phyloP scores from a whole-genome alignment of 2,113 vertebrate species.

The Spea multiplicata region DNA sequence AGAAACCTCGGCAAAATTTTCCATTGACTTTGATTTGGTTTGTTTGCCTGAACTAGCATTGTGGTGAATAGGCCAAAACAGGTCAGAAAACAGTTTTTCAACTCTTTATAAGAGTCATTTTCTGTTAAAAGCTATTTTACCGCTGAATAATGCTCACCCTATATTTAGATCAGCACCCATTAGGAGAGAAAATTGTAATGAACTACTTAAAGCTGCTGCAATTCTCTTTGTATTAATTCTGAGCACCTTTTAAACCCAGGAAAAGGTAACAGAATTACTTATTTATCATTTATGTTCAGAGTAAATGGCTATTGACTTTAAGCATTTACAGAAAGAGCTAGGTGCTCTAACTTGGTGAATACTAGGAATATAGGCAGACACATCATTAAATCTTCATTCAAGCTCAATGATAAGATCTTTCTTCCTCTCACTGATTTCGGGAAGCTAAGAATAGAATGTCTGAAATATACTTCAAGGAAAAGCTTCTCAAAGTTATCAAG shows the following conservation, averaged over 20 bases:
- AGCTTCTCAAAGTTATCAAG: background rate
- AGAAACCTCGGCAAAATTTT: background rate
- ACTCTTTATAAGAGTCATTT: background rate
- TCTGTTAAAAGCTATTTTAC: background rate
- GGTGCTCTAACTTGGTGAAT: background rate
- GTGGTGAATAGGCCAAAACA: background rate
- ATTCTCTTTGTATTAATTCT: background rate
- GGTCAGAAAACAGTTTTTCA: background rate
- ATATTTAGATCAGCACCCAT: background rate
- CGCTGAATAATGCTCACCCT: background rate
- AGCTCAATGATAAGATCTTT: background rate
- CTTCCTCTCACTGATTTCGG: background rate
- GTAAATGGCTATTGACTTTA: background rate
- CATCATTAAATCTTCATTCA: slow-evolving; percentile 6
- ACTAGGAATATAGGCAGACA: background rate
- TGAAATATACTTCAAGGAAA: background rate
- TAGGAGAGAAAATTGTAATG: background rate
- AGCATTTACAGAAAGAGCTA: background rate
- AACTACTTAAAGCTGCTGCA: background rate
- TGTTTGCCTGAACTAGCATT: background rate
- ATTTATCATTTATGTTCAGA: background rate
- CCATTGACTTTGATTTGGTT: background rate
- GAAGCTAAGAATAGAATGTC: background rate
- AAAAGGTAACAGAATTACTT: background rate
- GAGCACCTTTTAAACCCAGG: background rate